Conservation (phyloP, 2,113 vertebrate species). For the Egretta garzetta region DNA sequence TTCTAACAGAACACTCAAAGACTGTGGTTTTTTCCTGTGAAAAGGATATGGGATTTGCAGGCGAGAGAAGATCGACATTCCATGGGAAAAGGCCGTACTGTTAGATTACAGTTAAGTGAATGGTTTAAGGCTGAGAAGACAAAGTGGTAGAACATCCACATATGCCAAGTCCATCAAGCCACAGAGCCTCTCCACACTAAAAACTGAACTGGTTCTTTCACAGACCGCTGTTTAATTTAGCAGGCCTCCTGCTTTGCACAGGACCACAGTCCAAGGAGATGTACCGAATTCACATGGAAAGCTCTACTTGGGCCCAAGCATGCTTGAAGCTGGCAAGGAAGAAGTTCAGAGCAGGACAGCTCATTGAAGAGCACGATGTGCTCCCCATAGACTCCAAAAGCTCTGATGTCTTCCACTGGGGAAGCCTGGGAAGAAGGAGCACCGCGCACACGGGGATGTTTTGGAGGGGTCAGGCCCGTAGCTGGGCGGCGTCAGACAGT, state of each 20-base stretch:
- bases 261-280: not conserved
- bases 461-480: not conserved
- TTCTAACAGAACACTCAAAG: not conserved
- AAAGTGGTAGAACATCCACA: not conserved
- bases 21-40: not conserved
- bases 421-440: not conserved
- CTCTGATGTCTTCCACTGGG: no score
- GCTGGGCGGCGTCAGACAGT: not conserved
- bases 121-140: not conserved
- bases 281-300: not conserved
- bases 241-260: not conserved
- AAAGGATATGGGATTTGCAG: not conserved
- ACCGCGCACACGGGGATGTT: rapidly evolving
- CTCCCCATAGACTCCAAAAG: not conserved
- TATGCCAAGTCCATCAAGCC: not conserved
- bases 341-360: not conserved
- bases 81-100: not conserved
- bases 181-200: not conserved
- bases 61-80: not conserved
- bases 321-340: not conserved
- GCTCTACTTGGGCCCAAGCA: not conserved
- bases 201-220: not conserved
- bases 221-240: not conserved
- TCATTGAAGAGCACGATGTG: rapidly evolving
- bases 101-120: not conserved